phyloP scores from a whole-genome alignment of 2,797 vertebrate species.

The Sparidentex hasta region DNA sequence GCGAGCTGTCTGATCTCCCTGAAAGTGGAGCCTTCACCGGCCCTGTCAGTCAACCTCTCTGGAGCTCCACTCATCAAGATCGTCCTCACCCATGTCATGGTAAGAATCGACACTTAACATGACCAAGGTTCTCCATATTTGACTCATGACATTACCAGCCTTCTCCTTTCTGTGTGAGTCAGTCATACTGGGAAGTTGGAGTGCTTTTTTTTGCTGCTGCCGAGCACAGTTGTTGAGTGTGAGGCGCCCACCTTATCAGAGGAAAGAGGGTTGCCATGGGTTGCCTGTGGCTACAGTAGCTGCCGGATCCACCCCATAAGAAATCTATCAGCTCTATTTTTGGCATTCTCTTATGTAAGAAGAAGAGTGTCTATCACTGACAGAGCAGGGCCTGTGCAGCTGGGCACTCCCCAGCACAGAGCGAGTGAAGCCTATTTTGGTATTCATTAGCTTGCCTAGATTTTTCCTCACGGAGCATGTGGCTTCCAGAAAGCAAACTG shows the following conservation, averaged over 20 bases:
- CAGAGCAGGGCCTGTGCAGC: conserved; percentile 44
- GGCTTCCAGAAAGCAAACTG: conserved; percentile 78
- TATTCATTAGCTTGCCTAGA: conserved; percentile 67
- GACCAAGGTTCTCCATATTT: conserved; percentile 1
- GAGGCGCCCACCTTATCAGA: conserved; percentile 66
- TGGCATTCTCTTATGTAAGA: conserved; percentile 59
- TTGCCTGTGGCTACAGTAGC: conserved; percentile 35
- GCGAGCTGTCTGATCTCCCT: conserved; percentile 94
- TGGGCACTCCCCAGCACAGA: conserved; percentile 57
- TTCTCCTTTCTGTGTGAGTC: conserved; percentile 26
- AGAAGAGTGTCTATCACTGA: conserved; percentile 51
- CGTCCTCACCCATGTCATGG: conserved; percentile 91
- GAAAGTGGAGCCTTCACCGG: conserved; percentile 91
- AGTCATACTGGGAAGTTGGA: conserved; percentile 38
- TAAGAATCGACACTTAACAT: conserved; percentile 75
- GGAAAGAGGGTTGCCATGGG: conserved; percentile 22
- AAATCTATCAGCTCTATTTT: conserved; percentile 71
- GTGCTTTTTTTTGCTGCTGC: conserved; percentile 33
- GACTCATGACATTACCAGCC: conserved; percentile 18
- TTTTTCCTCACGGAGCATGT: conserved; percentile 70
- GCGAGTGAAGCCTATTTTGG: conserved; percentile 55
- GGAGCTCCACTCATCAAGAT: conserved; percentile 92
- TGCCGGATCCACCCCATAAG: conserved; percentile 22
- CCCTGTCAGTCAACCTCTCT: conserved; percentile 89
- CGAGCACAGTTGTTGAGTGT: conserved; percentile 37